These are phyloP conservation scores for Geopemphigus sp. DNA, from an alignment of 1,140 invertebrate species.

Conservation along the genomic window DNA sequence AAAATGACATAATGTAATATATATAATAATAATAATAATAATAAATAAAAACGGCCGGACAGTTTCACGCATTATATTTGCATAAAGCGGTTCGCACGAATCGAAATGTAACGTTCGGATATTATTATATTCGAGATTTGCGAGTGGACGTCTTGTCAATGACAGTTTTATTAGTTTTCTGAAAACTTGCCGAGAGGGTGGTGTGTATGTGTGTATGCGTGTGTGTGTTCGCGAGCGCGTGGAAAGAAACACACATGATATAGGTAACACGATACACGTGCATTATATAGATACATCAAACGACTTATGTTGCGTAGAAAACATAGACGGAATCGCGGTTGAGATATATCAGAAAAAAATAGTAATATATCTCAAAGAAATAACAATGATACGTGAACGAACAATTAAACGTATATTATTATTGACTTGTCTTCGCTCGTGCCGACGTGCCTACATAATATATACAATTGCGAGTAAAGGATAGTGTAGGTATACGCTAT, in stretches of 20 bases:
- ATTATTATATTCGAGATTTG: too few species aligned
- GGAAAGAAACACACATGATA: not conserved
- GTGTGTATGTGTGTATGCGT: too few species aligned
- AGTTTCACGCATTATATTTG: too few species aligned
- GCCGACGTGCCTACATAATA: not conserved
- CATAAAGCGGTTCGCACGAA: too few species aligned
- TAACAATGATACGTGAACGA: constrained; percentile 8
- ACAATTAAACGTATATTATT: constrained; percentile 37
- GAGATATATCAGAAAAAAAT: not conserved
- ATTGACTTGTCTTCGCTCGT: constrained; percentile 21
- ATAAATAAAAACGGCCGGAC: constrained; percentile 3
- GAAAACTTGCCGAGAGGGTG: not conserved
- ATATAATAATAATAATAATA: too few species aligned
- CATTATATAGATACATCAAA: constrained; percentile 26
- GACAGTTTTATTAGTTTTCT: not conserved
- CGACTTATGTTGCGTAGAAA: not conserved
- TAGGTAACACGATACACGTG: constrained; percentile 19
- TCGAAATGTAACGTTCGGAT: too few species aligned
- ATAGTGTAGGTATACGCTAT: not conserved
- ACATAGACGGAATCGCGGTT: not conserved
- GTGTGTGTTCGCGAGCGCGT: too few species aligned
- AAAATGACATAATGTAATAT: not conserved
- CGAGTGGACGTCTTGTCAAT: not conserved
- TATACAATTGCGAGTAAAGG: not conserved
- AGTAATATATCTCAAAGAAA: not conserved